Percentiles rank a stretch among this genome's conserved stretches.
Evolutionary conservation across 2,113 vertebrate species (phyloP).

Genomic region (Bettongia penicillata): DNA sequence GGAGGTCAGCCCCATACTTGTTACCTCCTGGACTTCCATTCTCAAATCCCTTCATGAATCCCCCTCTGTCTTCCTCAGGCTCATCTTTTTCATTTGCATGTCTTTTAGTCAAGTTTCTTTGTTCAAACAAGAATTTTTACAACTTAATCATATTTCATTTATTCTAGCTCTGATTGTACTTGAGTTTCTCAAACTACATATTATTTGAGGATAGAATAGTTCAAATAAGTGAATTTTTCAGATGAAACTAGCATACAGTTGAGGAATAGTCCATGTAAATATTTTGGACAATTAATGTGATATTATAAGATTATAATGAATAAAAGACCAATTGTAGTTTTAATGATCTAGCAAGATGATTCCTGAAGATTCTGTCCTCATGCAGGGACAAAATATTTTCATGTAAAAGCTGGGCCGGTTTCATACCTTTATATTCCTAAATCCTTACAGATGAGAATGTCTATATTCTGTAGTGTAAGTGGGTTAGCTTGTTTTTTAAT

Average conservation of each 20-base stretch:
- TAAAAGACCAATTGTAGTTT: background rate
- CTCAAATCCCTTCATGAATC: background rate
- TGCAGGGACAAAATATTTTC: background rate
- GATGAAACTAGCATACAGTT: constrained; percentile 23
- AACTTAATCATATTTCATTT: constrained; percentile 27
- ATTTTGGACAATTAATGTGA: background rate
- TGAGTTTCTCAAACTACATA: background rate
- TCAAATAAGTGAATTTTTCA: constrained; percentile 32
- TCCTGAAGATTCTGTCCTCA: constrained; percentile 19
- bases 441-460: background rate
- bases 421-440: constrained; percentile 14
- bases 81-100: background rate
- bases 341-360: constrained; percentile 9
- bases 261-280: constrained; percentile 39
- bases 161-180: constrained; percentile 15
- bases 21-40: background rate
- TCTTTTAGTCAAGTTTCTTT: background rate
- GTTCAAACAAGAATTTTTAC: background rate
- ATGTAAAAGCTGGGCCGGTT: constrained; percentile 10
- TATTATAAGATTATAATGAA: background rate
- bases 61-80: background rate
- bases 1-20: background rate
- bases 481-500: background rate
- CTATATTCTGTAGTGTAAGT: background rate
- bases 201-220: background rate